Evolutionary conservation across 2,797 vertebrate species (phyloP).

Genomic region (Myotis planiceps): DNA sequence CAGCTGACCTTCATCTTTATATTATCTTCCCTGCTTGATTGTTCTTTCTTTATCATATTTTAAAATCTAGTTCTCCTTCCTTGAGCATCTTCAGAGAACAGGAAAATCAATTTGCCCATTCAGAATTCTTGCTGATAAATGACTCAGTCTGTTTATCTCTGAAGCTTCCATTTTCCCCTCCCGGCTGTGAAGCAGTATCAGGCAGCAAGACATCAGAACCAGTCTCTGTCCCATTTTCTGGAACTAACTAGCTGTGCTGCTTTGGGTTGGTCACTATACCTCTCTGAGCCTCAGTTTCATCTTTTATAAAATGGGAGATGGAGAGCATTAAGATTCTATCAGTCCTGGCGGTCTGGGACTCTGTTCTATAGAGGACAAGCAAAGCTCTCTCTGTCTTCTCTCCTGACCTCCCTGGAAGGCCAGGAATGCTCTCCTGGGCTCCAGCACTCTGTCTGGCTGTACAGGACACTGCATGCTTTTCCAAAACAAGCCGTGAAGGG

Average conservation of each 20-base stretch:
- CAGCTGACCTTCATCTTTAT: neutral
- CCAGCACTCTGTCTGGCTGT: fast-evolving
- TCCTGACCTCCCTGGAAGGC: neutral
- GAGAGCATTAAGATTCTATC: neutral
- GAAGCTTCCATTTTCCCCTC: neutral
- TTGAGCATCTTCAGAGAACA: constrained; percentile 1
- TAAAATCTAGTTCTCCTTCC: constrained; percentile 46
- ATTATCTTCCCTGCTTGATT: neutral
- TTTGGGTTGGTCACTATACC: neutral
- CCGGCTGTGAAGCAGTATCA: neutral
- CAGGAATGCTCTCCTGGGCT: neutral
- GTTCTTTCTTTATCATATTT: constrained; percentile 29
- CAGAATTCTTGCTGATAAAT: constrained; percentile 15
- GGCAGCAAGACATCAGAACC: no score
- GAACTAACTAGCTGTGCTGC: neutral
- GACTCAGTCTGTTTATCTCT: neutral
- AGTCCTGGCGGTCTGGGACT: neutral
- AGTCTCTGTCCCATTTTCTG: neutral
- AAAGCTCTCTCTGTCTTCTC: neutral
- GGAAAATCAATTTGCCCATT: constrained; percentile 16
- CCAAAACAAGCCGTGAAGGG: neutral
- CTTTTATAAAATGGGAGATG: neutral
- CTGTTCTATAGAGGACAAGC: neutral
- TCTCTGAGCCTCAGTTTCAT: neutral
- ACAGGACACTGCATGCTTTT: neutral